Base-by-base conservation (phyloP, 1,140 invertebrate genomes). In the Drosophila saltans region DNA sequence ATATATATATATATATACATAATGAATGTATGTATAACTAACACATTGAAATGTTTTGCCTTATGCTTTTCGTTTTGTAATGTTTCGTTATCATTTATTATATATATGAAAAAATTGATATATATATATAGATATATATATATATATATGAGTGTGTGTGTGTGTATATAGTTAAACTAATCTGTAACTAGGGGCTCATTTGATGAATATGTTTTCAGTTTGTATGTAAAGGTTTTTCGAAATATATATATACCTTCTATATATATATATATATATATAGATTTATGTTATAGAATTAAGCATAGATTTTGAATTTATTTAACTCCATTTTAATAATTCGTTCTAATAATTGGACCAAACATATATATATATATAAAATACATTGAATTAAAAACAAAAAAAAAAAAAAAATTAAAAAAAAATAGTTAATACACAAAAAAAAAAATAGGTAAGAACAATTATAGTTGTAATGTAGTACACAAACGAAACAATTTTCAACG, bases 161-260 rank as follows among this genome's bases (percentile, higher is more conserved):
- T 71, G 68, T 70, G 52, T 75, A 68, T 84, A 72, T 85, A 86
- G 82, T 88, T 86, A 88, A 86, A 86, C 83, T 88, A 86, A 86
- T 82, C 83, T 82, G 83, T 86, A 86, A 86, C 83, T 88, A 86
- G 84, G 45, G 83, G 83, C 78, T 90, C 85, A 90, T 90, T 90
- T 80, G 78, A 90, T 90, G 81, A 90, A 75, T 90, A 90, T 90
- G 78, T 85, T 85, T 75, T 89, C 78, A 89, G 74, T 89, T 77
- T 83, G 69, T 80, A 85, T 84, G 69, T 73, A 76, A 80, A 73
- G 66, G 57, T 78, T 84, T 81, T 75, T 62, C 40, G 45, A 60
- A 28, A 64, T 41, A 21, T 61, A 39, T 52, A 60, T 62, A 39
- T 30, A 55, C 16, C 16, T 16, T 67, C 41, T 58, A 39, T 69